Evolutionary conservation across 2,797 vertebrate species (phyloP), one percentile per base, ranked within the genome.

Genomic region (Danio aesculapii): DNA sequence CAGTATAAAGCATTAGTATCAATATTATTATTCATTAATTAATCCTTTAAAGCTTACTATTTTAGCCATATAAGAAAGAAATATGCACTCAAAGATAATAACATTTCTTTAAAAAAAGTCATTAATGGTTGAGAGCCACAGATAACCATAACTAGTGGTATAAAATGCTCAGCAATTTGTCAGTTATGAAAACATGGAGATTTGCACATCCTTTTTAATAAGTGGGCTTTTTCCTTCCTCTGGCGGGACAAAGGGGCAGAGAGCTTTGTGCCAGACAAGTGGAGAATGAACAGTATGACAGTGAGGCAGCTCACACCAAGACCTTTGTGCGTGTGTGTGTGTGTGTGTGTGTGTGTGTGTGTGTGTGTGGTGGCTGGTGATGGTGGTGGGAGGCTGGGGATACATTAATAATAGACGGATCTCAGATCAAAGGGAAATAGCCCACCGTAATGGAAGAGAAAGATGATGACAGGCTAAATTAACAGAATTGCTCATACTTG

Each of bases 221-320:
- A 89, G 82, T 82, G 75, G 7, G 0, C 9, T 9, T 13, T 6
- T 17, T 3, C 50, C 16, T 39, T 8, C 13, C 55, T 50, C 50
- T 16, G 52, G 59, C 79, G 71, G 84, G 77, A 89, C 84, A 86
- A 87, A 87, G 80, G 19, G 71, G 73, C 61, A 81, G 58, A 71
- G 67, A 62, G 81, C 75, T 83, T 81, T 86, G 77, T 84, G 84
- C 79, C 84, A 83, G 79, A 83, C 78, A 73, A 84, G 73, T 67
- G 55, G 67, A 79, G 14, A 68, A 52, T 47, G 30, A 59, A 81
- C 17, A 73, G 17, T 68, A 19, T 67, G 62, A 78, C 14, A 39
- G 49, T 43, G 8, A 14, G 8, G 52, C 6, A 11, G 52, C 64
- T 73, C 41, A 58, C 44, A 81, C 47, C 17, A 11, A 67, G 39